These are phyloP conservation scores for Bagarius yarrelli DNA, from an alignment of 2,113 vertebrate genomes.

Conservation along the genomic window DNA sequence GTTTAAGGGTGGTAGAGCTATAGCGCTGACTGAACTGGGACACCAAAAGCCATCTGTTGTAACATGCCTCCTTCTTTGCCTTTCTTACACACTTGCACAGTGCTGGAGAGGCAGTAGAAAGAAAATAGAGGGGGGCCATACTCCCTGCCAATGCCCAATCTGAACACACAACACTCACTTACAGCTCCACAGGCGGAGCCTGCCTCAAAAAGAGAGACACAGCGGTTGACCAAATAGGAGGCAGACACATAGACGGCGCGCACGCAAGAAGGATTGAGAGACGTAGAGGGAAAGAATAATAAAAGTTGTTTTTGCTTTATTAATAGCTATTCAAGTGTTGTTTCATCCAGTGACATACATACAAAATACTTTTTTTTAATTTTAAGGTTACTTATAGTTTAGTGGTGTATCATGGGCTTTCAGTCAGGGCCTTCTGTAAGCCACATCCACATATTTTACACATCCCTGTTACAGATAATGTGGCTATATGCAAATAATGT, in stretches of 20 bases:
- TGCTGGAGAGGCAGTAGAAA: constrained; percentile 35
- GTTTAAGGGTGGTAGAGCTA: constrained; percentile 45
- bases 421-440: no score
- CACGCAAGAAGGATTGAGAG: neutral
- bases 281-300: neutral
- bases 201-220: constrained; percentile 30
- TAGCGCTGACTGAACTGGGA: constrained; percentile 59
- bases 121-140: constrained; percentile 39
- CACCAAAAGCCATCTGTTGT: constrained; percentile 72
- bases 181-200: constrained; percentile 56
- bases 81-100: constrained; percentile 49
- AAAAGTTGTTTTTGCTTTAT: constrained; percentile 36
- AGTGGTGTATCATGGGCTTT: no score
- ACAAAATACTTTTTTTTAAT: no score
- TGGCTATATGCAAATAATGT: no score
- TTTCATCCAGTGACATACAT: constrained; percentile 17
- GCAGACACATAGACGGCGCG: neutral
- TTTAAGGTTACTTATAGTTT: no score
- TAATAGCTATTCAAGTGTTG: constrained; percentile 46
- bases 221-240: neutral
- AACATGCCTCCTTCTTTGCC: constrained; percentile 64
- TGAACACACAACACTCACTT: constrained; percentile 55
- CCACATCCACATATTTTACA: no score
- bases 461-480: no score
- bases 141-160: constrained; percentile 57